A percentile compares a stretch with the other conserved stretches of the same genome.
Evolutionary conservation across 2,113 vertebrate genomes (phyloP).

Genomic region (Pedetes capensis): DNA sequence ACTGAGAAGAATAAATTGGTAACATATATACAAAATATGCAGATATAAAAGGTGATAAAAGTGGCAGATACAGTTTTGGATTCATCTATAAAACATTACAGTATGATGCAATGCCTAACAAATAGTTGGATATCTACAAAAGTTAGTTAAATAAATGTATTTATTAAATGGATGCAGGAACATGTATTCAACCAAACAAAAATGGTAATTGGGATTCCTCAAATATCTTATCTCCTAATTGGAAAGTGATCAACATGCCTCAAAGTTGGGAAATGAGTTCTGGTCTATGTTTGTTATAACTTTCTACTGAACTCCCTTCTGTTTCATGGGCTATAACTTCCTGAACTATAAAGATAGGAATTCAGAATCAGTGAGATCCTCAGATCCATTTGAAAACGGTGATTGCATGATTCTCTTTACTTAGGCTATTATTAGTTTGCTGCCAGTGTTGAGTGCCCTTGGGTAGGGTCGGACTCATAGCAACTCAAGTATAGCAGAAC

Average conservation of each 20-base stretch:
- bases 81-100: not conserved
- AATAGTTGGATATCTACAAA: not conserved
- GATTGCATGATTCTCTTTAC: not conserved
- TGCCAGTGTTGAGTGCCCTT: no score
- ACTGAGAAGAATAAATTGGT: not conserved
- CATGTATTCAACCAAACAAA: not conserved
- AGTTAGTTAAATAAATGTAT: not conserved
- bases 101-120: not conserved
- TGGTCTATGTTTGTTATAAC: not conserved
- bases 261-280: not conserved
- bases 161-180: not conserved
- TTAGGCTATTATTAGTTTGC: not conserved
- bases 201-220: not conserved
- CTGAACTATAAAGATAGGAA: not conserved
- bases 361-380: not conserved
- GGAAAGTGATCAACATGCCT: not conserved
- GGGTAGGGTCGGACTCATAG: no score
- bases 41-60: not conserved
- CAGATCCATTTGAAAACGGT: not conserved
- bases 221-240: not conserved
- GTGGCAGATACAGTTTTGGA: not conserved
- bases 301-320: not conserved
- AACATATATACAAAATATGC: not conserved
- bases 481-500: no score
- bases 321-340: not conserved